Evolutionary conservation across 2,797 vertebrate species (phyloP).

Genomic region (Pempheris klunzingeri): DNA sequence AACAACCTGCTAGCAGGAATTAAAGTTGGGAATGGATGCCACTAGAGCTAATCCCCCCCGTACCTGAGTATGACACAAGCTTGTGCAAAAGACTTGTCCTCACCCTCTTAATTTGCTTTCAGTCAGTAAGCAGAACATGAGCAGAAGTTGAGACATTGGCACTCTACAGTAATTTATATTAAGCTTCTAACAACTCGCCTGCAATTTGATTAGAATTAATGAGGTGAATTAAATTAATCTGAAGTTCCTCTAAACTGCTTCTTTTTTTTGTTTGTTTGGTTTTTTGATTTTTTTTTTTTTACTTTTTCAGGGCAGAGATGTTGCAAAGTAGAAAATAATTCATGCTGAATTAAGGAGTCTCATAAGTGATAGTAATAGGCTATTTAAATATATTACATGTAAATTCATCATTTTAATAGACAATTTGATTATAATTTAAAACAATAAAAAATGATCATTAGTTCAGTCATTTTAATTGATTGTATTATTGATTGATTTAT

Average conservation of each 20-base stretch:
- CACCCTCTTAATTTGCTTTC: constrained; percentile 11
- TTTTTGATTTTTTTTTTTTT: background rate
- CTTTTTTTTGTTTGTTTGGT: background rate
- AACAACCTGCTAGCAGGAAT: constrained; percentile 42
- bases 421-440: background rate
- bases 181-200: background rate
- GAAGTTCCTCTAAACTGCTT: background rate
- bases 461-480: background rate
- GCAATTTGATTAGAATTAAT: background rate
- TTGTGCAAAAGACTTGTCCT: constrained; percentile 34
- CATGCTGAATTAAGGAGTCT: background rate
- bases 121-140: constrained; percentile 7
- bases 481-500: too few relatives aligned
- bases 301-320: constrained; percentile 4
- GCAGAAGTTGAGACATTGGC: constrained; percentile 8
- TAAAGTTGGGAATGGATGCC: constrained; percentile 21
- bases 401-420: background rate
- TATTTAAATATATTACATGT: background rate
- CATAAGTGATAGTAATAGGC: background rate
- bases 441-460: background rate
- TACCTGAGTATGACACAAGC: constrained; percentile 56
- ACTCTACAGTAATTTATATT: constrained; percentile 10
- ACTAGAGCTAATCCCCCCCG: background rate
- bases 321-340: constrained; percentile 13
- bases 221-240: too few relatives aligned